Evolutionary conservation across 2,888 invertebrate genomes (phyloP).

Genomic region (Halictus ligatus): DNA sequence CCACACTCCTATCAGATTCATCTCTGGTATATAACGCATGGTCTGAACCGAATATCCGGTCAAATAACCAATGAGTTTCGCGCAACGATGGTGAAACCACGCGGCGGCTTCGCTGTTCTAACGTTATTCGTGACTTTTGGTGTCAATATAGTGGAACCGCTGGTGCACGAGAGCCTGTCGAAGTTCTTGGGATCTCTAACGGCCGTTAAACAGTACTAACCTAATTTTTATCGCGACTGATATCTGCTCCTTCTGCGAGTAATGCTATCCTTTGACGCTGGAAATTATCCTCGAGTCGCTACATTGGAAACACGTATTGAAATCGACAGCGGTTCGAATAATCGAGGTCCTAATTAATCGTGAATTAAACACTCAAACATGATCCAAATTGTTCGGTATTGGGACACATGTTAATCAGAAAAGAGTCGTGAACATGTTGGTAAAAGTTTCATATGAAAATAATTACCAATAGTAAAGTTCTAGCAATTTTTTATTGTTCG

Average conservation of each 20-base stretch:
- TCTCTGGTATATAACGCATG: slow-evolving; percentile 59
- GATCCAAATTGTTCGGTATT: too few relatives aligned
- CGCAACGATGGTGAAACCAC: slow-evolving; percentile 64
- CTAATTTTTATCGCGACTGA: neutral
- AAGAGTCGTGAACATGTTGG: too few relatives aligned
- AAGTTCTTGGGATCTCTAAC: slow-evolving; percentile 68
- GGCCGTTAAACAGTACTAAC: slow-evolving; percentile 64
- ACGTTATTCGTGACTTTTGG: slow-evolving; percentile 39
- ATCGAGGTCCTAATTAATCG: neutral
- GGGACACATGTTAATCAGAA: too few relatives aligned
- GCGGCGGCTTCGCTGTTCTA: slow-evolving; percentile 18
- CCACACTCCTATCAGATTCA: slow-evolving; percentile 61
- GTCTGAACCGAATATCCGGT: slow-evolving; percentile 29
- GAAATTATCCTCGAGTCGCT: neutral
- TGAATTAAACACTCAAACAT: neutral
- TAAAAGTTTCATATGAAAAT: too few relatives aligned
- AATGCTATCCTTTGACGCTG: neutral
- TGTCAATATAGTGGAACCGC: slow-evolving; percentile 46
- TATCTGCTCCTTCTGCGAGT: neutral
- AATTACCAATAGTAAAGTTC: too few relatives aligned
- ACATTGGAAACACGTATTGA: too few relatives aligned
- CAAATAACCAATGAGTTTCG: slow-evolving; percentile 48
- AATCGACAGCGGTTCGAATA: too few relatives aligned
- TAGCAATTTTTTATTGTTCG: too few relatives aligned
- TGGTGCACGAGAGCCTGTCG: slow-evolving; percentile 68